Evolutionary conservation across 2,888 invertebrate genomes (phyloP), one percentile per base, ranked within the genome.

Genomic region (Pyrocoelia pectoralis): DNA sequence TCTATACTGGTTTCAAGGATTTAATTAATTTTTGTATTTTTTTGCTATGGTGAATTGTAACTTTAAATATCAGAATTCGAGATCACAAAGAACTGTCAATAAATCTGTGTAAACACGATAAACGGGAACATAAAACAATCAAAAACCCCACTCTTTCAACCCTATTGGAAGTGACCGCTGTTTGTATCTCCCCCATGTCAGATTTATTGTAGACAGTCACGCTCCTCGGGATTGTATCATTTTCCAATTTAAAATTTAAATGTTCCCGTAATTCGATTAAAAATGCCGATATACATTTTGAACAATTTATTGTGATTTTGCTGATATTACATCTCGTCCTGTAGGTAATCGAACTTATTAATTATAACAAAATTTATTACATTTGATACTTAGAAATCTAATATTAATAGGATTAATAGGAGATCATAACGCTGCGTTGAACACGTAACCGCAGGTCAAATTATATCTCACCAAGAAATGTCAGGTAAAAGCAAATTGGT

Each of bases 201-300:
- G 63, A 70, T 68, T 69, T 70, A 70, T 67, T 52, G 57, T 60
- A 58, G 58, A 48, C 58, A 69, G 70, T 70, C 70, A 70, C 70
- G 70, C 70, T n/a, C n/a, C n/a, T 67, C 56, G 24, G 67, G 68
- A 65, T 68, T 66, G 65, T 68, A 70, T 70, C 70, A 51, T 52
- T 33, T 33, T 61, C 56, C 61, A 59, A 70, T 70, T 70, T 70
- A 66, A 68, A 70, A 65, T 67, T 68, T 70, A 70, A 70, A 70
- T 66, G 65, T 63, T 56, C 54, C 58, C 53, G 61, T 70, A 70
- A 70, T 70, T 70, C 67, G 69, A 70, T 70, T 67, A 61, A 61
- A 57, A 61, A 68, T 64, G 60, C 67, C 67, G 70, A 70, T 70
- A 70, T 63, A 67, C 46, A 17, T 69, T 56, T 41, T 10, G 29